Evolutionary conservation across 2,113 vertebrate genomes (phyloP), one percentile per base, ranked within the genome.

Genomic region (Cygnus buccinator): DNA sequence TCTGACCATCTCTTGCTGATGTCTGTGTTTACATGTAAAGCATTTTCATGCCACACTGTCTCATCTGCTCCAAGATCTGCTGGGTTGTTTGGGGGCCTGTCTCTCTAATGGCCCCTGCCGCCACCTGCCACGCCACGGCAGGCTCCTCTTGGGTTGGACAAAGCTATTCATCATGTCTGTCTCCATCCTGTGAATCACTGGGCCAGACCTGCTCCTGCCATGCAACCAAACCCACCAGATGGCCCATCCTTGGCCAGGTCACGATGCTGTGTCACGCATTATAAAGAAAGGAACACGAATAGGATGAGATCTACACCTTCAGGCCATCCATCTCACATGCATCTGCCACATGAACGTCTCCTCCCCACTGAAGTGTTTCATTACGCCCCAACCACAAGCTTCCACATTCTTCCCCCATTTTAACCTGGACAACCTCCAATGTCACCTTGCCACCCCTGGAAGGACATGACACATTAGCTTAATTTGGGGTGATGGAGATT

Each of bases 131-230:
- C 75, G 31, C 26, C 1, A 0, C 57, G 63, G 37, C 23, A 55
- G 54, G 70, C 55, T 83, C 72, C 39, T 85, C 59, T 86, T n/a
- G 59, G 43, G 50, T 39, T 68, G 9, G n/a, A 28, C 63, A 29
- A 16, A 0, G 9, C 26, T 52, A 22, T 29, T 68, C 37, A 16
- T 54, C 2, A 1, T 1, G 4, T 54, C 57, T 78, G 82, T 17
- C 41, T 94, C 63, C 55, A 71, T 19, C 28, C 75, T 1, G 0
- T 58, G 54, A 78, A 75, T 55, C 62, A 65, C 31, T 46, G 8
- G 10, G 25, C 46, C 66, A 90, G 66, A 41, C 35, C 48, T 11
- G 3, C 44, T 57, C 62, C 29, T 68, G n/a, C 18, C 46, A 39
- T 3, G 3, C 54, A 76, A 79, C 54, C 41, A 66, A 87, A 78